A percentile compares a stretch with the other conserved stretches of the same genome.
These are phyloP conservation scores for Diaprepes abbreviatus DNA, from an alignment of 2,888 invertebrate species.

Conservation along the genomic window DNA sequence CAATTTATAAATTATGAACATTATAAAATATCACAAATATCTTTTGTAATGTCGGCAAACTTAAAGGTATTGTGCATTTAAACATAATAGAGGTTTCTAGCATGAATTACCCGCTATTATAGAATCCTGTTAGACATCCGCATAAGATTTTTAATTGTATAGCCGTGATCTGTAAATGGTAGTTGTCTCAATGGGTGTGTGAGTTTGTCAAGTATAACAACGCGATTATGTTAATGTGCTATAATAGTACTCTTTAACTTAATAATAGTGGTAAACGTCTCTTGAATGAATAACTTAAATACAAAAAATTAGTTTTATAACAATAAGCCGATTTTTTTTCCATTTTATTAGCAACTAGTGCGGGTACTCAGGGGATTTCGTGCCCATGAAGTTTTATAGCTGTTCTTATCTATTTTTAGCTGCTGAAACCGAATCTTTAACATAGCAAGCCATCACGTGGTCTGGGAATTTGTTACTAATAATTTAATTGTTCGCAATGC, in stretches of 20 bases:
- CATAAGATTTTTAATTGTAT: constrained; percentile 20
- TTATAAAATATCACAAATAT: neutral
- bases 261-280: constrained; percentile 3
- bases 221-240: constrained; percentile 23
- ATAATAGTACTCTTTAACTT: constrained; percentile 12
- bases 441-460: too few relatives aligned
- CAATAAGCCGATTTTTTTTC: too few relatives aligned
- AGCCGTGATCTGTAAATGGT: constrained; percentile 26
- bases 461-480: too few relatives aligned
- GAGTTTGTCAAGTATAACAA: constrained; percentile 24
- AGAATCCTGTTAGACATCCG: constrained; percentile 37
- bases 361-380: too few relatives aligned
- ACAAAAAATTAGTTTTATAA: too few relatives aligned
- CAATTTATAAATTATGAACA: neutral
- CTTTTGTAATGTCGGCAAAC: neutral
- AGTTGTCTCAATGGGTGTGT: constrained; percentile 30
- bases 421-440: too few relatives aligned
- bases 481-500: too few relatives aligned
- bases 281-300: neutral
- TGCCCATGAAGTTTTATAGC: too few relatives aligned
- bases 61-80: neutral
- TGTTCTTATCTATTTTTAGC: too few relatives aligned
- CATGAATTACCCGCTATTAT: constrained; percentile 12
- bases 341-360: too few relatives aligned
- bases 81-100: neutral